Conservation (phyloP, 2,888 invertebrate species). For the Tryphoninae sp. region DNA sequence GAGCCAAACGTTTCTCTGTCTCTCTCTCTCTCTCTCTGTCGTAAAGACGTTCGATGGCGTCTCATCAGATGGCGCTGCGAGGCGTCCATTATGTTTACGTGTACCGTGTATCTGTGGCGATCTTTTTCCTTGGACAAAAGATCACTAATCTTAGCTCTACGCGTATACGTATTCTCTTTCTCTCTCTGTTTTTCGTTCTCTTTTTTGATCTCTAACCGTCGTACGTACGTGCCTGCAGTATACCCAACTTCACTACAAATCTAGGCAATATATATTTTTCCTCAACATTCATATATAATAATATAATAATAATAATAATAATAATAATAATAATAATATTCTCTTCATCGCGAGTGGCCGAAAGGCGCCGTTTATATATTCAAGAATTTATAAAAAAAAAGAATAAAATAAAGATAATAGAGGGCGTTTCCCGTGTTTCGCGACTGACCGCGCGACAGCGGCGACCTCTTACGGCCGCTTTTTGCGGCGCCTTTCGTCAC, state of each 20-base stretch:
- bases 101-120: not conserved
- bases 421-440: slow-evolving; percentile 62
- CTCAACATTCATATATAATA: slow-evolving; percentile 77
- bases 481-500: slow-evolving; percentile 49
- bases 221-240: slow-evolving; percentile 67
- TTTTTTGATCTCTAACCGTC: slow-evolving; percentile 30
- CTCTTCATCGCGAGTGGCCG: slow-evolving; percentile 66
- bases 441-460: slow-evolving; percentile 10
- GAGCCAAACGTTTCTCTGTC: not conserved
- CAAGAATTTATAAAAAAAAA: slow-evolving; percentile 63
- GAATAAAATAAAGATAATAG: slow-evolving; percentile 64
- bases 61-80: not conserved
- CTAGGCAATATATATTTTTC: slow-evolving; percentile 75
- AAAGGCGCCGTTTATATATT: slow-evolving; percentile 61
- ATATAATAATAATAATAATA: slow-evolving; percentile 65
- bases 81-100: not conserved
- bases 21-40: slow-evolving; percentile 4
- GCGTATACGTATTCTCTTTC: slow-evolving; percentile 53
- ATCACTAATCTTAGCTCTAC: slow-evolving; percentile 61
- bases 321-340: slow-evolving; percentile 65
- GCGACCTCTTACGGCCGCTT: slow-evolving; percentile 1
- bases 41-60: slow-evolving; percentile 6
- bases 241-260: slow-evolving; percentile 73
- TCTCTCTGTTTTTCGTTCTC: slow-evolving; percentile 13
- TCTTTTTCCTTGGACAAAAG: slow-evolving; percentile 5